phyloP scores from a whole-genome alignment of 2,888 invertebrate species.

The Chaetoderma sp. region DNA sequence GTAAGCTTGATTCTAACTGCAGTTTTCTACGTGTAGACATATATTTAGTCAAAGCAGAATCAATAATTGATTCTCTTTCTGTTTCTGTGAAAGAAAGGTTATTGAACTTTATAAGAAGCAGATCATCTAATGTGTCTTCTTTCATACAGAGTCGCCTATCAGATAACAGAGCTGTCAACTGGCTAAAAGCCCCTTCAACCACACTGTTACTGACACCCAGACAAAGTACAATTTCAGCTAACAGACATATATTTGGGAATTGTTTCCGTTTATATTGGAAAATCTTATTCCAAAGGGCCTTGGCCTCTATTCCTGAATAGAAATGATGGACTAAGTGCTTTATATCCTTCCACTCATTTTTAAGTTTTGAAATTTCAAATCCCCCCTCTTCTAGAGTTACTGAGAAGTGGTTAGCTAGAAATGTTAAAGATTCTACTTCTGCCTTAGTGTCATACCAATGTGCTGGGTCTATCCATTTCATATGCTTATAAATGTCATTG shows the following conservation, averaged over 20 bases:
- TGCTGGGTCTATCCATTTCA: not conserved
- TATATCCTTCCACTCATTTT: not conserved
- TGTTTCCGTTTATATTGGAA: not conserved
- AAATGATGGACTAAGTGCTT: not conserved
- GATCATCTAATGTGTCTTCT: constrained; percentile 2
- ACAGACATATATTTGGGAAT: constrained; percentile 7
- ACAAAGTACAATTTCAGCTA: constrained; percentile 1
- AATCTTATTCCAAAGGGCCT: not conserved
- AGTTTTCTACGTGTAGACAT: not conserved
- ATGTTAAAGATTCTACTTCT: not conserved
- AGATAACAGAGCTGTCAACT: constrained; percentile 2
- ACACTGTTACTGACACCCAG: not conserved
- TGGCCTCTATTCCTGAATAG: not conserved
- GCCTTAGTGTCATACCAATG: not conserved
- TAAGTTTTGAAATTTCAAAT: not conserved
- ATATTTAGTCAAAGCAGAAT: not conserved
- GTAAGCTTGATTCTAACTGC: not conserved
- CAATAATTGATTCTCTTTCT: not conserved
- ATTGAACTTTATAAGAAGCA: constrained; percentile 4
- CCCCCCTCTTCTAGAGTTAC: not conserved
- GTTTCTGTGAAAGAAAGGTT: not conserved
- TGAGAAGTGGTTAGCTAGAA: not conserved
- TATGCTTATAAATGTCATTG: not conserved
- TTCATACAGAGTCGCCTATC: not conserved
- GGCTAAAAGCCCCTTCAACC: constrained; percentile 1